Evolutionary conservation across 2,797 vertebrate species (phyloP).

Genomic region (Meda fulgida): DNA sequence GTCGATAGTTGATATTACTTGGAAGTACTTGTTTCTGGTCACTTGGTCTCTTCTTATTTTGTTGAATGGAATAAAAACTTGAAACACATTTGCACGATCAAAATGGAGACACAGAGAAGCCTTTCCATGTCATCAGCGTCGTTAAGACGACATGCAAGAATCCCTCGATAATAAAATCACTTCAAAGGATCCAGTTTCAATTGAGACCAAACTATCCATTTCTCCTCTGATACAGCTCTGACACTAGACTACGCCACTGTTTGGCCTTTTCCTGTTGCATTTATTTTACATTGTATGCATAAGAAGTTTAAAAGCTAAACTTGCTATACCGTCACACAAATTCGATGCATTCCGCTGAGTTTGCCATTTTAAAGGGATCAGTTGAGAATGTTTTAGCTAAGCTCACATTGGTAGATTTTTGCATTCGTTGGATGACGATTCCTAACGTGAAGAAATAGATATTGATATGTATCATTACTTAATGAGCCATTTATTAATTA

Average conservation of each 20-base stretch:
- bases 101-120: slow-evolving; percentile 94
- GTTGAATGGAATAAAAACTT: slow-evolving; percentile 82
- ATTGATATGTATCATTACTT: not conserved
- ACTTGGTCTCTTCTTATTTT: slow-evolving; percentile 68
- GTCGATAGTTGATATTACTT: slow-evolving; percentile 8
- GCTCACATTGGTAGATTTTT: not conserved
- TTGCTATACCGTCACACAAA: slow-evolving; percentile 69
- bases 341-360: not conserved
- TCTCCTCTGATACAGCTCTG: slow-evolving; percentile 84
- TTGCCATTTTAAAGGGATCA: slow-evolving; percentile 19
- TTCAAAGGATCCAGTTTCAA: slow-evolving; percentile 93
- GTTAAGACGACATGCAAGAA: slow-evolving; percentile 96
- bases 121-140: slow-evolving; percentile 97
- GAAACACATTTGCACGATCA: slow-evolving; percentile 89
- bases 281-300: slow-evolving; percentile 88
- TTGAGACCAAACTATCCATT: slow-evolving; percentile 93
- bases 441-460: not conserved
- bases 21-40: slow-evolving; percentile 42
- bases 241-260: slow-evolving; percentile 89
- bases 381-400: slow-evolving; percentile 46
- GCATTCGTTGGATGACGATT: not conserved
- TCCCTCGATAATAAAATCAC: slow-evolving; percentile 95
- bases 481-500: not conserved
- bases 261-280: slow-evolving; percentile 81
- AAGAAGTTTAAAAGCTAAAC: slow-evolving; percentile 89